Evolutionary conservation across 2,797 vertebrate genomes (phyloP).

Genomic region (Myotis myotis): DNA sequence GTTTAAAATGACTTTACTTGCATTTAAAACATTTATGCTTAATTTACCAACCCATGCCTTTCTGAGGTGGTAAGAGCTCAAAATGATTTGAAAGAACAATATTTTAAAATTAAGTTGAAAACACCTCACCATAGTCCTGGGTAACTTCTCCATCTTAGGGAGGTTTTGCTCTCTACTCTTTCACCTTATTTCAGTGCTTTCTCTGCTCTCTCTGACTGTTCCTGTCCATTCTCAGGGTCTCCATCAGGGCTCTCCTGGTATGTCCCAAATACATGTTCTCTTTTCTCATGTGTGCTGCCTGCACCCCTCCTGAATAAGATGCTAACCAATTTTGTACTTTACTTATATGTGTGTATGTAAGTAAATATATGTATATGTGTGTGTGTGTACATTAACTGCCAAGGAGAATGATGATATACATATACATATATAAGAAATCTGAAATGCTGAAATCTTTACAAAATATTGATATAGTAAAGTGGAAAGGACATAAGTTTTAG

Average conservation of each 20-base stretch:
- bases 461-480: neutral
- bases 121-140: neutral
- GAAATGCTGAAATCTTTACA: neutral
- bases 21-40: conserved; percentile 17
- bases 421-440: neutral
- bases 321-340: neutral
- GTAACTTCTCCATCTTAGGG: neutral
- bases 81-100: neutral
- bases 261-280: neutral
- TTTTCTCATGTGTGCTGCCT: neutral
- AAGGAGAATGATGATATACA: neutral
- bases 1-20: conserved; percentile 21
- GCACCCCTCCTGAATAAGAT: neutral
- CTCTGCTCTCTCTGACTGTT: neutral
- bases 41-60: neutral
- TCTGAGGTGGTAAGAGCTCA: neutral
- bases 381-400: neutral
- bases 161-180: neutral
- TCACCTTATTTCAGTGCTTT: neutral
- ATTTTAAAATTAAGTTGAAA: neutral
- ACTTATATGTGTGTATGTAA: neutral
- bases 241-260: neutral
- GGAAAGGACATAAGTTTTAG: neutral
- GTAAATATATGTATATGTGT: neutral
- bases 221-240: neutral